Evolutionary conservation across 2,797 vertebrate species (phyloP).

Genomic region (Parauchenoglanis punctatus): DNA sequence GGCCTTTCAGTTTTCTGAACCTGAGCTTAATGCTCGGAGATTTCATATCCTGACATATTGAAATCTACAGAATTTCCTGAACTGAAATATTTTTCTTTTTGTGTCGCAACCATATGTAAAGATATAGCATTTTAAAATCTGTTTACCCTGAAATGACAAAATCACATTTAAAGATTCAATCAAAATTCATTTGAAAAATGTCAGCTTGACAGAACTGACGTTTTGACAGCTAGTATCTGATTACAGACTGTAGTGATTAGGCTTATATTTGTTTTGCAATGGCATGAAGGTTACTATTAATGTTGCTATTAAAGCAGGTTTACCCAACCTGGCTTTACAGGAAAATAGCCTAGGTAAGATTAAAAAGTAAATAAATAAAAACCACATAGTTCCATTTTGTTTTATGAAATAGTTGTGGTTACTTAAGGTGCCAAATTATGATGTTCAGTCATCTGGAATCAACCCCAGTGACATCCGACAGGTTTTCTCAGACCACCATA

Average conservation of each 20-base stretch:
- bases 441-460: not conserved
- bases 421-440: not conserved
- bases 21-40: not conserved
- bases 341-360: not conserved
- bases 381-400: not conserved
- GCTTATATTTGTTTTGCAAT: not conserved
- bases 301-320: not conserved
- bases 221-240: not conserved
- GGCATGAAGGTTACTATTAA: not conserved
- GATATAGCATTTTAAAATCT: not conserved
- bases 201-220: not conserved
- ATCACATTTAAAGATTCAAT: not conserved
- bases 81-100: not conserved
- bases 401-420: not conserved
- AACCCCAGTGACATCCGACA: not conserved
- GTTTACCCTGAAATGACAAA: not conserved
- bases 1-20: not conserved
- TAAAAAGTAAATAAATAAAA: not conserved
- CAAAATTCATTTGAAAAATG: not conserved
- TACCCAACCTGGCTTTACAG: not conserved
- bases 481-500: not conserved
- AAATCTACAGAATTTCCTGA: not conserved
- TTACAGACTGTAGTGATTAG: not conserved
- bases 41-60: not conserved
- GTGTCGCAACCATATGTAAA: not conserved